Conservation (phyloP, 2,888 invertebrate species). For the Hololepta plana region DNA sequence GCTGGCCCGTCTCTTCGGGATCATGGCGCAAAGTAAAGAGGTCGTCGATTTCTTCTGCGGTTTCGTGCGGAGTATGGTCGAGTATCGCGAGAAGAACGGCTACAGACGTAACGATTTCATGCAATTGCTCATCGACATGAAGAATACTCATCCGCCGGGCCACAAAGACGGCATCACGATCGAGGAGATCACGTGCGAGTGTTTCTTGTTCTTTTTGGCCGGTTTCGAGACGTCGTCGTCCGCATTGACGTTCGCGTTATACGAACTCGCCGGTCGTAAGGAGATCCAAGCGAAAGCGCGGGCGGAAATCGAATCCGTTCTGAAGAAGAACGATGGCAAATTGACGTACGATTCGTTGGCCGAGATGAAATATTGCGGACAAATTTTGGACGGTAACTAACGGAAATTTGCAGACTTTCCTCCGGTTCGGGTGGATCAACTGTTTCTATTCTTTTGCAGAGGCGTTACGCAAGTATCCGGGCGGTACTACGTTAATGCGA, state of each 20-base stretch:
- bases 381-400: slow-evolving; percentile 22
- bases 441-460: too few relatives aligned
- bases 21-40: slow-evolving; percentile 11
- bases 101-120: slow-evolving; percentile 21
- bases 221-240: slow-evolving; percentile 29
- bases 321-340: slow-evolving; percentile 16
- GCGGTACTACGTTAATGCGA: slow-evolving; percentile 12
- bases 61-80: slow-evolving; percentile 14
- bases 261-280: slow-evolving; percentile 22
- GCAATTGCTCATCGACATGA: slow-evolving; percentile 19
- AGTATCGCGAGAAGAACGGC: slow-evolving; percentile 13
- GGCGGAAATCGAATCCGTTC: slow-evolving; percentile 18
- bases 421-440: too few relatives aligned
- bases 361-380: slow-evolving; percentile 28
- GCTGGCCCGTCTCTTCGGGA: slow-evolving; percentile 9
- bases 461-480: slow-evolving; percentile 21
- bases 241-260: slow-evolving; percentile 21
- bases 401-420: too few relatives aligned
- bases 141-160: slow-evolving; percentile 10
- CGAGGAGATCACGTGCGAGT: slow-evolving; percentile 19
- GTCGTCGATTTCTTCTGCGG: slow-evolving; percentile 14
- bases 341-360: slow-evolving; percentile 24
- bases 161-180: slow-evolving; percentile 9
- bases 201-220: slow-evolving; percentile 26
- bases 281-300: slow-evolving; percentile 25